Evolutionary conservation across 2,888 invertebrate genomes (phyloP), one percentile per base, ranked within the genome.

Genomic region (Scrobipalpa atriplicella): DNA sequence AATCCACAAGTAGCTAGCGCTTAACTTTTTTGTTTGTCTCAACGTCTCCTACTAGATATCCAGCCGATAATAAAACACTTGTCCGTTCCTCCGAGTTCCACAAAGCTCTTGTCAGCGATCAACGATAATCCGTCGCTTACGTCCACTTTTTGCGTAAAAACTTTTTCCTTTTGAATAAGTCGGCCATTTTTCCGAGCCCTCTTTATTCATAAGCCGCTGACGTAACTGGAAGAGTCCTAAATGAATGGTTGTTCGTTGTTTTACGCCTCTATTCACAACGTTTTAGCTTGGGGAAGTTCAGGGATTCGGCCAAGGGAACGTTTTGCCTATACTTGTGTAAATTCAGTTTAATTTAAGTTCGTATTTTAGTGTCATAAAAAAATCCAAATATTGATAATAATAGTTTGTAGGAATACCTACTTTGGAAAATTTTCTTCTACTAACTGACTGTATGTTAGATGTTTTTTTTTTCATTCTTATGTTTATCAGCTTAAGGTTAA

Each of bases 181-280:
- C 82, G 83, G 83, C 85, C 81, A 86, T 87, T 91, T 87, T 88
- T 85, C 83, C 81, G 77, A 84, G 83, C 82, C 87, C 89, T 88
- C 87, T 90, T 91, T 91, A 91, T 91, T 90, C 90, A 91, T 90
- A 90, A 90, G 89, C 86, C 85, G 76, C 85, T 87, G 87, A 88
- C 87, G 90, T 86, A 89, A 90, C 89, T 89, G 84, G 83, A 86
- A 89, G 86, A 86, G 83, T 85, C 89, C 85, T 87, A 90, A 92
- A 92, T 91, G 89, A 91, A 92, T 87, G 91, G 92, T 83, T 90
- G 90, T 92, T 92, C 88, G 86, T 90, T 91, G 89, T 92, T 92
- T 92, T 92, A 92, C 90, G 90, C 87, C 84, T 89, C 89, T 90
- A 89, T 90, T 89, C 86, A 87, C 89, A 87, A 87, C 87, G 88